phyloP scores from a whole-genome alignment of 2,888 invertebrate species.

The Anagyrus pseudococci region DNA sequence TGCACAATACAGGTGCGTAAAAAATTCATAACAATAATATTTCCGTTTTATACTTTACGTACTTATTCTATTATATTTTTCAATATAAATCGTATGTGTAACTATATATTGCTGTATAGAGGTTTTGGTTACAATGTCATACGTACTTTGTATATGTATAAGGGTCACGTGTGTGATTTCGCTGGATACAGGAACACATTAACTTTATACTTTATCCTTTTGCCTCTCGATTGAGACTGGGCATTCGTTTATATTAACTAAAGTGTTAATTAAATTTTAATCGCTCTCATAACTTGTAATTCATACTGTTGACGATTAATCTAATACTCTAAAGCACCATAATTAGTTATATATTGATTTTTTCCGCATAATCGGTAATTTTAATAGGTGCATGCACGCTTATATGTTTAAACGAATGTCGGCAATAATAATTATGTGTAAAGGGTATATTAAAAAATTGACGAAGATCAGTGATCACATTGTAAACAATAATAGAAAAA shows the following conservation, averaged over 20 bases:
- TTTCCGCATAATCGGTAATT: too few species aligned
- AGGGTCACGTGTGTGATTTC: slow-evolving; percentile 7
- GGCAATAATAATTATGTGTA: not conserved
- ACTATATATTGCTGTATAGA: slow-evolving; percentile 11
- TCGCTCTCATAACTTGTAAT: not conserved
- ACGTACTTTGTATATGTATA: slow-evolving; percentile 17
- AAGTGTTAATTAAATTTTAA: not conserved
- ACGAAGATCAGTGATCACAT: not conserved
- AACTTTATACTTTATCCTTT: slow-evolving; percentile 12
- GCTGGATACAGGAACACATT: slow-evolving; percentile 21
- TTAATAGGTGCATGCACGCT: too few species aligned
- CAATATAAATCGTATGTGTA: slow-evolving; percentile 3
- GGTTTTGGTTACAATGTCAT: slow-evolving; percentile 25
- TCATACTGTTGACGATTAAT: slow-evolving; percentile 12
- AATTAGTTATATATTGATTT: not conserved
- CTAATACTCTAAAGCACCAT: slow-evolving; percentile 9
- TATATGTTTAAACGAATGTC: not conserved
- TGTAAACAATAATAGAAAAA: slow-evolving; percentile 15
- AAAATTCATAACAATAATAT: too few species aligned
- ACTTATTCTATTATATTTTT: not conserved
- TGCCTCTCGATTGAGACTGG: not conserved
- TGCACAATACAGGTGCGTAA: slow-evolving; percentile 19
- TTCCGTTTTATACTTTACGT: not conserved
- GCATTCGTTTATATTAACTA: slow-evolving; percentile 4
- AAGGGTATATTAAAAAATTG: not conserved